Percentiles rank a stretch among this genome's conserved stretches.
phyloP scores from a whole-genome alignment of 2,888 invertebrate genomes.

The Plebejus argus region DNA sequence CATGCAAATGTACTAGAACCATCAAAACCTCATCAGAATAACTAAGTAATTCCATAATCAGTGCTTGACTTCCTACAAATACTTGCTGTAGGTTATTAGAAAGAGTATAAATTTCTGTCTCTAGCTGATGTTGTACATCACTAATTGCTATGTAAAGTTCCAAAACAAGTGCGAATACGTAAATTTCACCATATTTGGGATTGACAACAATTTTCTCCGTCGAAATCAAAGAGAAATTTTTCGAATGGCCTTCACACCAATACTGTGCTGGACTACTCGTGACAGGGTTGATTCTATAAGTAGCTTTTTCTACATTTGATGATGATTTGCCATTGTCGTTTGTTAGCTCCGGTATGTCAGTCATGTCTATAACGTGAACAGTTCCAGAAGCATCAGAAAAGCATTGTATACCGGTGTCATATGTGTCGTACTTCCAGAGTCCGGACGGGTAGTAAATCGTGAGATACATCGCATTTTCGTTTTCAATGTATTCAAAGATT shows the following conservation, averaged over 20 bases:
- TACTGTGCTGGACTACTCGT: conserved; percentile 81
- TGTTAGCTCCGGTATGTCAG: conserved; percentile 54
- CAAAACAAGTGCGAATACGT: conserved; percentile 66
- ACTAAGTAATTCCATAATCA: conserved; percentile 77
- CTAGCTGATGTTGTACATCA: conserved; percentile 48
- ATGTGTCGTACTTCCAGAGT: conserved; percentile 70
- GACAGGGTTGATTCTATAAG: conserved; percentile 76
- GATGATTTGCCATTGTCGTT: conserved; percentile 28
- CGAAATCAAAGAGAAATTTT: conserved; percentile 69
- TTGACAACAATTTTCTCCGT: conserved; percentile 78
- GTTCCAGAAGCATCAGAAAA: conserved; percentile 82
- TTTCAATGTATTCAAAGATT: conserved; percentile 58
- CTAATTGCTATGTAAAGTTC: conserved; percentile 49
- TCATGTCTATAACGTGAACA: conserved; percentile 67
- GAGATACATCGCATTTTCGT: conserved; percentile 62
- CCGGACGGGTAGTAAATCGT: conserved; percentile 80
- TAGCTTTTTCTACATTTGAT: conserved; percentile 56
- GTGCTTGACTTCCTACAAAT: conserved; percentile 65
- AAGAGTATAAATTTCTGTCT: conserved; percentile 47
- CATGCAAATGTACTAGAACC: conserved; percentile 71
- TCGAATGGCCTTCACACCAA: conserved; percentile 83
- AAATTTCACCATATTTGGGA: conserved; percentile 59
- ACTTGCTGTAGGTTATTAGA: conserved; percentile 51
- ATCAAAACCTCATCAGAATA: conserved; percentile 54
- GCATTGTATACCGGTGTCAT: conserved; percentile 79